These are phyloP conservation scores for Morpho achilles DNA, from an alignment of 2,888 invertebrate species.

Conservation along the genomic window DNA sequence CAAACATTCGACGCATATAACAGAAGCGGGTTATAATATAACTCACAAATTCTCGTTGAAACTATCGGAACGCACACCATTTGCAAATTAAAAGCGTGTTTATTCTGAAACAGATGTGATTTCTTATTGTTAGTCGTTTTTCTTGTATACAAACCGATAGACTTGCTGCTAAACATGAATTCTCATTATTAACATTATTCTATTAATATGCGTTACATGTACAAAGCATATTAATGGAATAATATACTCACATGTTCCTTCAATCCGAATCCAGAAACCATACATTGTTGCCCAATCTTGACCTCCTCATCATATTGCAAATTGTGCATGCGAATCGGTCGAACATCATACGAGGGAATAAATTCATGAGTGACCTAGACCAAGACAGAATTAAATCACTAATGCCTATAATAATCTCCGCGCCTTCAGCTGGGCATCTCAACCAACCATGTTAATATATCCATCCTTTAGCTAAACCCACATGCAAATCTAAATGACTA, in stretches of 20 bases:
- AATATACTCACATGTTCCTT: conserved; percentile 27
- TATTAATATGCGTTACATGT: too few relatives aligned
- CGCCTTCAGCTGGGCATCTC: too few relatives aligned
- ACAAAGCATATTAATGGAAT: neutral
- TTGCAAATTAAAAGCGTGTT: conserved; percentile 17
- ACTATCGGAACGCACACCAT: conserved; percentile 28
- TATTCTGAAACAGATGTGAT: conserved; percentile 17
- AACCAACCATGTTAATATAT: too few relatives aligned
- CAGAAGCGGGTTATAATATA: conserved; percentile 5
- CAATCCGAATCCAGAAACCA: conserved; percentile 35
- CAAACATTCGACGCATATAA: conserved; percentile 16
- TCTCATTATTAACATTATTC: too few relatives aligned
- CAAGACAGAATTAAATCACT: neutral
- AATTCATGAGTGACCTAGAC: conserved; percentile 12
- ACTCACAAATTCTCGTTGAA: conserved; percentile 3
- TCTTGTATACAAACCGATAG: too few relatives aligned
- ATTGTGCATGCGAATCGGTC: conserved; percentile 33
- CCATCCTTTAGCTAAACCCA: too few relatives aligned
- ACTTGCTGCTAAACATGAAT: too few relatives aligned
- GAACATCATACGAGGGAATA: conserved; percentile 23
- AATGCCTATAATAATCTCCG: too few relatives aligned
- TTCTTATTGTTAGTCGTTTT: too few relatives aligned
- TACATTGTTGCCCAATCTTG: conserved; percentile 24
- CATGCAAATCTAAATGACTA: too few relatives aligned
- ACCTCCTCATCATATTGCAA: conserved; percentile 23